Evolutionary conservation across 2,888 invertebrate genomes (phyloP).

Genomic region (Ophion slaviceki): DNA sequence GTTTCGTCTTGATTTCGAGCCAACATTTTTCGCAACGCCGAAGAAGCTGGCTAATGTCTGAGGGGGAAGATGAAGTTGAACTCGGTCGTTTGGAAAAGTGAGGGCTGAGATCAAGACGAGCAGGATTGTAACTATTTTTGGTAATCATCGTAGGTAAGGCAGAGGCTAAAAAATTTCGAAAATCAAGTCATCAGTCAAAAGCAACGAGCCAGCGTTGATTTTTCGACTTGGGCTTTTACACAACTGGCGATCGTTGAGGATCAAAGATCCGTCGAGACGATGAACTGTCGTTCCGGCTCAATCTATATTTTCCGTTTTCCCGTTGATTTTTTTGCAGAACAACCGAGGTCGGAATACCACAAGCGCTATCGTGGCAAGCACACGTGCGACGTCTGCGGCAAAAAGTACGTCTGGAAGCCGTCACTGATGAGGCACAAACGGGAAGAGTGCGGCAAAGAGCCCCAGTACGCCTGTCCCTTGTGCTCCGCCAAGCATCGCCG

Average conservation of each 20-base stretch:
- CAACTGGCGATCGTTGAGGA: neutral
- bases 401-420: slow-evolving; percentile 78
- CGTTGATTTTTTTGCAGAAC: slow-evolving; percentile 64
- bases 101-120: neutral
- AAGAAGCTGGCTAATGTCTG: neutral
- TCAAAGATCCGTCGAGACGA: neutral
- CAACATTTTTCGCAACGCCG: neutral
- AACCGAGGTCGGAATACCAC: slow-evolving; percentile 64
- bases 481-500: slow-evolving; percentile 79
- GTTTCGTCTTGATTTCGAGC: neutral
- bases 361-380: slow-evolving; percentile 69
- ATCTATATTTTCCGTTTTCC: slow-evolving; percentile 22
- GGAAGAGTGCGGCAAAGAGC: slow-evolving; percentile 83
- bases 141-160: neutral
- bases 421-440: slow-evolving; percentile 77
- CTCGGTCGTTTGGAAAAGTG: neutral
- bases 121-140: neutral
- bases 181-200: neutral
- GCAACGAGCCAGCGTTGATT: neutral
- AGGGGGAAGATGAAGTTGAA: neutral
- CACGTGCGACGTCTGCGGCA: slow-evolving; percentile 75
- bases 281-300: slow-evolving; percentile 5
- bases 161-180: neutral
- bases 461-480: slow-evolving; percentile 80
- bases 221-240: neutral